Conservation (phyloP, 2,888 invertebrate genomes). For the Parasteatoda lunata region DNA sequence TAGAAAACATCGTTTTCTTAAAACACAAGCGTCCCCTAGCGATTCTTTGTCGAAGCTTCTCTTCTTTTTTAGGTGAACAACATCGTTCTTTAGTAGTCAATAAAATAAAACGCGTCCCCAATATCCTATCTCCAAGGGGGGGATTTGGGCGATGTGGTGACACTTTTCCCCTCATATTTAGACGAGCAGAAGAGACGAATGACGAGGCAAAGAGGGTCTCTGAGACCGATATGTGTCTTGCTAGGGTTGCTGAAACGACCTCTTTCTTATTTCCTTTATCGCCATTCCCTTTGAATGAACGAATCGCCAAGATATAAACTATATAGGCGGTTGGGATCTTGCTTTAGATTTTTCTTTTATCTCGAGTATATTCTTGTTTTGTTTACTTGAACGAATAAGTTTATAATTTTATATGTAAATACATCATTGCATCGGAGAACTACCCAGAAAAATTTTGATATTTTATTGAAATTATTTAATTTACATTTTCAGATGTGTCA, state of each 20-base stretch:
- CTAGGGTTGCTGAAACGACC: slow-evolving; percentile 11
- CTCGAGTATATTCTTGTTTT: too few relatives aligned
- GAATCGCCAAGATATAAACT: neutral
- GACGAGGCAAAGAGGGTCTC: neutral
- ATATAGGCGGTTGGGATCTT: too few relatives aligned
- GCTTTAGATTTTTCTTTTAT: too few relatives aligned
- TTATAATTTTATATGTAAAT: too few relatives aligned
- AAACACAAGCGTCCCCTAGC: neutral
- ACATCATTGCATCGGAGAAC: too few relatives aligned
- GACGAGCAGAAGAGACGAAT: slow-evolving; percentile 32
- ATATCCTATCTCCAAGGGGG: slow-evolving; percentile 46
- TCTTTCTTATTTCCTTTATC: slow-evolving; percentile 22
- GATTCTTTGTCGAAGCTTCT: neutral
- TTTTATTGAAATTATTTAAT: too few relatives aligned
- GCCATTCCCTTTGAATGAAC: neutral
- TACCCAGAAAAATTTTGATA: too few relatives aligned
- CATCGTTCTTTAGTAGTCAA: slow-evolving; percentile 21
- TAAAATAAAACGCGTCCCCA: slow-evolving; percentile 51
- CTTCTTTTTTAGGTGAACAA: neutral
- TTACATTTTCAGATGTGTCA: too few relatives aligned
- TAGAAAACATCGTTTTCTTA: neutral
- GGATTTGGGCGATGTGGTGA: slow-evolving; percentile 41
- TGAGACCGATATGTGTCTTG: slow-evolving; percentile 11
- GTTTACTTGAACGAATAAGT: too few relatives aligned
- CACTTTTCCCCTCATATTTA: slow-evolving; percentile 52